Conservation (phyloP, 1,140 invertebrate genomes). For the Lethrus apterus region DNA sequence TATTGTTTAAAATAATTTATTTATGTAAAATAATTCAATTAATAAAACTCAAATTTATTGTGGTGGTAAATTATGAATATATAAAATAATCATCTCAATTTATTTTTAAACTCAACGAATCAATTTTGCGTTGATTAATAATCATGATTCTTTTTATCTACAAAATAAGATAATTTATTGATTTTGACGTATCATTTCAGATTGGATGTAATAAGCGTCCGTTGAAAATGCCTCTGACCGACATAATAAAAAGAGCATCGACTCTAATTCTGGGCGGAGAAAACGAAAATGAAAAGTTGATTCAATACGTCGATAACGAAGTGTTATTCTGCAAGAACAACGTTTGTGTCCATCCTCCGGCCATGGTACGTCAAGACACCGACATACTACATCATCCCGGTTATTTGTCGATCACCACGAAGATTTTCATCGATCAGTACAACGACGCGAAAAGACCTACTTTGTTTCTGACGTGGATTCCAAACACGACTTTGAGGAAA, state of each 20-base stretch:
- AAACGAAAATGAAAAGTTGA: conserved; percentile 49
- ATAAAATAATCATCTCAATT: too few relatives aligned
- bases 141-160: neutral
- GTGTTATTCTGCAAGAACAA: conserved; percentile 87
- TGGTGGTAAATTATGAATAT: too few relatives aligned
- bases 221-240: conserved; percentile 61
- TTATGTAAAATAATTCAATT: too few relatives aligned
- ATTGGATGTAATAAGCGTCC: neutral
- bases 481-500: conserved; percentile 80
- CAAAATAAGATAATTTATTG: neutral
- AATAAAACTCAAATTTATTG: too few relatives aligned
- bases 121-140: too few relatives aligned
- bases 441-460: conserved; percentile 67
- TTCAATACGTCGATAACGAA: conserved; percentile 70
- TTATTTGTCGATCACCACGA: conserved; percentile 80
- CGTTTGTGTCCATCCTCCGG: conserved; percentile 91
- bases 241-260: conserved; percentile 66
- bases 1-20: too few relatives aligned
- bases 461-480: conserved; percentile 87
- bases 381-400: conserved; percentile 85
- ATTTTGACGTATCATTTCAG: neutral
- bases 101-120: too few relatives aligned
- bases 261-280: conserved; percentile 66
- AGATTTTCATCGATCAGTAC: conserved; percentile 62
- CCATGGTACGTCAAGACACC: conserved; percentile 65